Base-by-base conservation (phyloP, 2,113 vertebrate species). In the Nansenia antarctica region DNA sequence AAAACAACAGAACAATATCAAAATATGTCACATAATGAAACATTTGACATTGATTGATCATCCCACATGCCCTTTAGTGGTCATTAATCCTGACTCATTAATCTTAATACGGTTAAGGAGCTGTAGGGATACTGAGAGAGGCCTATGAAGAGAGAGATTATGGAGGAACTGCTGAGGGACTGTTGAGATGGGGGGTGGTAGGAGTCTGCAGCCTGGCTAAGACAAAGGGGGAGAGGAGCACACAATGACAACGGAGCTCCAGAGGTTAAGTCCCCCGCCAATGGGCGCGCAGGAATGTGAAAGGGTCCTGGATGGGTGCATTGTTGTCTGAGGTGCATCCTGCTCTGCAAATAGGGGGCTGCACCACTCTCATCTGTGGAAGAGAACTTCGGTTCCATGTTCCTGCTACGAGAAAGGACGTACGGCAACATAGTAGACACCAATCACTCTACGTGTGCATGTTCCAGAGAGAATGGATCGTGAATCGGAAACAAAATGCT, bases 271-370 rank as follows among this genome's bases (percentile, higher is more conserved):
- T 22, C 69, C 77, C 77, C 53, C 76, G 58, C 72, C 77, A 87
- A 60, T 71, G 83, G 78, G 70, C 85, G 85, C 79, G 82, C 83
- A 90, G 87, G 90, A 91, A 92, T 89, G 89, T 74, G 27, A 62
- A 60, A 55, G 68, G 18, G 72, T 63, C 61, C 37, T 62, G 82
- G 81, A 72, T 83, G 81, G 81, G 80, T 72, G 79, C 63, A 84
- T 88, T 90, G 89, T 90, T 91, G 86, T 88, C 86, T 89, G 83
- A 74, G 71, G 74, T 72, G 85, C 86, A 84, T 90, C 87, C 85
- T 86, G 87, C 83, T 84, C 79, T 80, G 81, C 78, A 85, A 87
- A 87, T 77, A 80, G 18, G 59, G 54, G 55, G 39, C 76, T 49
- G 64, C 74, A 37, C 27, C 9, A 34, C 42, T 42, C 49, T 69